Base-by-base conservation (phyloP, 2,888 invertebrate genomes). In the Apamea anceps region DNA sequence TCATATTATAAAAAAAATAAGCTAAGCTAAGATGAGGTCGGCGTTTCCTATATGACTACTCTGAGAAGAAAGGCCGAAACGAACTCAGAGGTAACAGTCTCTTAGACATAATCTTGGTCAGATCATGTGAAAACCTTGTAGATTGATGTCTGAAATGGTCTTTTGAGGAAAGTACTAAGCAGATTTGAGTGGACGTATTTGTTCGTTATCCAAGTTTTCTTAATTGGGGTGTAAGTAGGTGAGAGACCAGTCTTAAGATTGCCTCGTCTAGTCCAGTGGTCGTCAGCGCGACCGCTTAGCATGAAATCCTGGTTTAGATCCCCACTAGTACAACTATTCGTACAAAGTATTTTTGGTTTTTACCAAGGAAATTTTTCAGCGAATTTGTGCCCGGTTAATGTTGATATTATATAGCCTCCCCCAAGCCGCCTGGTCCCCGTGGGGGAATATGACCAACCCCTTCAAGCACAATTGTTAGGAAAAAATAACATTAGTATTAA, bases 381-480 rank as follows among this genome's bases (percentile, higher is more conserved):
- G 2, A 15, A 15, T 62, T 6, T 62, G 6, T 62, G 28, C 62
- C 62, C 62, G 13, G 28, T 28, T 28, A 28, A 15, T 28, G 25
- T 25, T 54, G 21, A 21, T 21, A 54, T 21, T 37, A 37, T 37
- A 37, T 37, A 37, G 37, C 70, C 70, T 70, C 70, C 70, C 54
- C 70, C 70, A 70, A 54, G 51, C 28, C 48, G 48, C 15, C 48
- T 48, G 48, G 13, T 48, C 48, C 48, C 37, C 48, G 48, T 45
- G 45, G 45, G 45, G 68, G 68, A 15, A 51, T n/a, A 28, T 25
- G 68, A 70, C 70, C 54, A 54, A 70, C 28, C 70, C 70, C 70
- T 70, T 70, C 54, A 37, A 70, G 70, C 32, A 15, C 8, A 70
- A 70, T 28, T 37, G 21, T 1, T 28, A 70, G 0, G 25, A 70